Evolutionary conservation across 2,113 vertebrate genomes (phyloP), one percentile per base, ranked within the genome.

Genomic region (Catagonus wagneri): DNA sequence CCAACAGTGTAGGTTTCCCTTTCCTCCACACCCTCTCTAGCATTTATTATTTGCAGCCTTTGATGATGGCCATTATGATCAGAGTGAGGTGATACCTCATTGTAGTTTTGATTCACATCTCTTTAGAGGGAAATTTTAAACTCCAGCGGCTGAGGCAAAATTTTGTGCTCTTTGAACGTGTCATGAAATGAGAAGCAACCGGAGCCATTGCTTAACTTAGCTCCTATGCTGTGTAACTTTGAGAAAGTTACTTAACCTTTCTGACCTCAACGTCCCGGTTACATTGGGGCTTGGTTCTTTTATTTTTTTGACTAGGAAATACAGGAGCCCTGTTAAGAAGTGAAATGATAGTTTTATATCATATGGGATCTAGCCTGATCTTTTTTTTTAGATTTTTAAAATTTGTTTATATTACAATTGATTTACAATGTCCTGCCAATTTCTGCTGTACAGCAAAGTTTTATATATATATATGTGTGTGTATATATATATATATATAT

Each of bases 231-330:
- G 5, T 72, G 29, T 44, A 69, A 85, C 52, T 91, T 92, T 81
- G 89, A 22, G 23, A 50, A 93, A 90, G 20, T 89, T 50, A 75
- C 13, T 61, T 84, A 83, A 68, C 12, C 19, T 94, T 95, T 86
- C 50, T 79, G 13, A 88, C 69, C 6, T 93, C 25, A 75, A 36
- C 14, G 20, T 60, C 39, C 6, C 15, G 63, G 23, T 84, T 75
- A 74, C 80, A n/a, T 36, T 65, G 74, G 83, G 8, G 25, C 1
- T 23, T 76, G 20, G 52, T 27, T n/a, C 6, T 13, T 72, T 8
- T 32, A 3, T 34, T 65, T 92, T 36, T 54, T n/a, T 52, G 7
- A 80, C 4, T 34, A 61, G 17, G 16, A 54, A 36, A 50, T n/a
- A 29, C 2, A 90, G 56, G 16, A 81, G 9, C 6, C 17, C 17